Conservation (phyloP, 2,113 vertebrate genomes). For the Gymnogyps californianus region DNA sequence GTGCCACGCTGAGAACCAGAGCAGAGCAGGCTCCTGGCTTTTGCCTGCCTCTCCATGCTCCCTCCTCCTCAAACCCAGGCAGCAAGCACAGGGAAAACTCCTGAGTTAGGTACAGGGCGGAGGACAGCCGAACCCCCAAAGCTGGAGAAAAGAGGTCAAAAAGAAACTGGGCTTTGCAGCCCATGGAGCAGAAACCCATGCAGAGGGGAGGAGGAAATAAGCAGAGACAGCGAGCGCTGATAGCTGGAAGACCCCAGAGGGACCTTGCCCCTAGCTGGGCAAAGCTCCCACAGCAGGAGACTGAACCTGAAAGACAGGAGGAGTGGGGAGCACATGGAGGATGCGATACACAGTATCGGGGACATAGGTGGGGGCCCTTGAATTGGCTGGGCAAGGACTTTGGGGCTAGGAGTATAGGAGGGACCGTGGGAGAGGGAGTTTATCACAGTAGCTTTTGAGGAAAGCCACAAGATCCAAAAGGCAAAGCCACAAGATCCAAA, state of each 20-base stretch:
- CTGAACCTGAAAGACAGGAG: not conserved
- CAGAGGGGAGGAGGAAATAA: not conserved
- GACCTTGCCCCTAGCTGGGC: not conserved
- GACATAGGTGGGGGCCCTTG: too few species aligned
- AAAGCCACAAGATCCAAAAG: not conserved
- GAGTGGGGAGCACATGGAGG: not conserved
- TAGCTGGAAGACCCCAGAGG: not conserved
- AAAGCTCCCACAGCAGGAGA: not conserved
- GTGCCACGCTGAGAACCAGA: not conserved
- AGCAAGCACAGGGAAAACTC: not conserved
- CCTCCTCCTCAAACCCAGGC: not conserved
- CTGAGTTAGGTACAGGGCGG: rapidly evolving
- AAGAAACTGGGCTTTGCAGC: not conserved
- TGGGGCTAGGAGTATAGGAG: not conserved
- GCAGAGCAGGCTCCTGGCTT: not conserved
- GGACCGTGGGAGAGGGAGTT: not conserved
- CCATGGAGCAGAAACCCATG: not conserved
- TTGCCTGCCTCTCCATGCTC: not conserved
- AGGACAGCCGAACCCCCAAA: not conserved
- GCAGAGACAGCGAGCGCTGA: not conserved
- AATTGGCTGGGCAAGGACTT: not conserved
- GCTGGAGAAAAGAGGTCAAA: not conserved
- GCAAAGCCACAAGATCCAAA: not conserved
- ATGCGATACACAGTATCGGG: not conserved
- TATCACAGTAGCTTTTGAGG: not conserved